Conservation (phyloP, 1,140 invertebrate genomes). For the Cotesia typhae region DNA sequence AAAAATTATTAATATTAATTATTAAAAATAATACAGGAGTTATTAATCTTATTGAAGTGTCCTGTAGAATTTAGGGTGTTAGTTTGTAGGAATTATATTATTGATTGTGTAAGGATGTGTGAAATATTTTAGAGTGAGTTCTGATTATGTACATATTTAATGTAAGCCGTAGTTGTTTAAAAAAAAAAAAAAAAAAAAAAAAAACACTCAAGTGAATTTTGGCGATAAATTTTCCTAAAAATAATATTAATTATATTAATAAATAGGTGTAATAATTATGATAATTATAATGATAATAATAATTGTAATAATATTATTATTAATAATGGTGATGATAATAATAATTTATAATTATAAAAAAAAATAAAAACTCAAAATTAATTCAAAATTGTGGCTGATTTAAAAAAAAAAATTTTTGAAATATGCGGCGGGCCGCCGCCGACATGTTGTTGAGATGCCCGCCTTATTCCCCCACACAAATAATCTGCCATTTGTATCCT, state of each 20-base stretch:
- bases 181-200: too few species aligned
- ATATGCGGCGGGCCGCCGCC: constrained; percentile 51
- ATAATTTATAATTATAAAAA: too few species aligned
- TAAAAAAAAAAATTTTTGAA: constrained; percentile 26
- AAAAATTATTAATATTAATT: constrained; percentile 11
- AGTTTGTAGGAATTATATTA: constrained; percentile 12
- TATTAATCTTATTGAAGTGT: constrained; percentile 26
- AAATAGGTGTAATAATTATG: not conserved
- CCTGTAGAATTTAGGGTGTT: constrained; percentile 18
- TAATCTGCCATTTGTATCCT: not conserved
- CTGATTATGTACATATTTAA: not conserved
- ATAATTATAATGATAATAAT: too few species aligned
- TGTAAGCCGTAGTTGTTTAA: not conserved
- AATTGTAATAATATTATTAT: too few species aligned
- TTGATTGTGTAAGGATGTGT: constrained; percentile 32
- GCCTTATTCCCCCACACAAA: constrained; percentile 39
- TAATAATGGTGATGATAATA: too few species aligned
- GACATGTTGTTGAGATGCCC: constrained; percentile 54
- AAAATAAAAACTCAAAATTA: too few species aligned
- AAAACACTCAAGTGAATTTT: not conserved
- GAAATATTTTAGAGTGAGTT: not conserved
- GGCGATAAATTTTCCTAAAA: constrained; percentile 25
- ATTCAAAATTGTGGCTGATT: too few species aligned
- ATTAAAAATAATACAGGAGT: constrained; percentile 6
- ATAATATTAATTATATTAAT: not conserved